Evolutionary conservation across 35 echinoderm and acorn worm genomes (phyloP).

Genomic region (Diadema setosum): DNA sequence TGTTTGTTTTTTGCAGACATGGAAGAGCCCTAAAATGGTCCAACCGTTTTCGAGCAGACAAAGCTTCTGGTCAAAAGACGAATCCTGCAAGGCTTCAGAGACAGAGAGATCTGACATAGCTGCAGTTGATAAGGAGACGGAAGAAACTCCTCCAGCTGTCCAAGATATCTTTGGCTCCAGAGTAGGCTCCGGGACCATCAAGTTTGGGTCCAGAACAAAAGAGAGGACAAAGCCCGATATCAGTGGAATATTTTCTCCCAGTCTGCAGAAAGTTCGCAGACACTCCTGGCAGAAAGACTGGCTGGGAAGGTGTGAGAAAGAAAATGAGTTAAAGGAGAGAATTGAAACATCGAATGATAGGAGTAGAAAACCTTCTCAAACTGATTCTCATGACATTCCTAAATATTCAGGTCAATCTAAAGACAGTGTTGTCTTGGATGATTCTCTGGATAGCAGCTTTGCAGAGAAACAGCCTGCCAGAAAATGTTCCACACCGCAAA

Average conservation of each 20-base stretch:
- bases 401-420: background rate
- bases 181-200: background rate
- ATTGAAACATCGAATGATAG: too few relatives aligned
- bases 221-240: background rate
- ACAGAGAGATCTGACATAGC: background rate
- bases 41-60: background rate
- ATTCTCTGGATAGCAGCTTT: background rate
- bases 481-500: too few relatives aligned
- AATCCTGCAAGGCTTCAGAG: background rate
- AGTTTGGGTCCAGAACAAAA: background rate
- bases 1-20: background rate
- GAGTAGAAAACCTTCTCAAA: background rate
- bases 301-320: slow-evolving; percentile 32
- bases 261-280: background rate
- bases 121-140: background rate
- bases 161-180: background rate
- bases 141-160: background rate
- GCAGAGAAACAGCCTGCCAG: background rate
- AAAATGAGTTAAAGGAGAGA: background rate
- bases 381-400: background rate
- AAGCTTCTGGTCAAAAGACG: background rate
- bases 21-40: background rate
- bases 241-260: background rate
- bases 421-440: background rate
- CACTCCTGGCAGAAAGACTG: slow-evolving; percentile 35